Evolutionary conservation across 1,140 invertebrate species (phyloP).

Genomic region (Pseudomyrmex dendroicus): DNA sequence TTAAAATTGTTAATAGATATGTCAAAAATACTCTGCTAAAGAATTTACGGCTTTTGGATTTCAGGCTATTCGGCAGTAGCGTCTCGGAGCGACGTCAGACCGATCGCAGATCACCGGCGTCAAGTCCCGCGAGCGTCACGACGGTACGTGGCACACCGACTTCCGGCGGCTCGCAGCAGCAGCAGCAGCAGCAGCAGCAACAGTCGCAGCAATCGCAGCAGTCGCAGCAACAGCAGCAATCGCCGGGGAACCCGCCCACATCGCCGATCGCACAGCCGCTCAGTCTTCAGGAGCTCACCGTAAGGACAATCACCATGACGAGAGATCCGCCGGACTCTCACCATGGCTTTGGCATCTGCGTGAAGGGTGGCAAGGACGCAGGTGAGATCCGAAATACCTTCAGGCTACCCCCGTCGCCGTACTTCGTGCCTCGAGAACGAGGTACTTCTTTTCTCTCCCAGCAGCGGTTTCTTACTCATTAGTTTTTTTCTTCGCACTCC

Average conservation of each 20-base stretch:
- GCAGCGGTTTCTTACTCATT: conserved; percentile 36
- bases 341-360: conserved; percentile 94
- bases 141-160: conserved; percentile 77
- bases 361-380: conserved; percentile 94
- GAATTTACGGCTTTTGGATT: background rate
- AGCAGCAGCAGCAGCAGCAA: conserved; percentile 72
- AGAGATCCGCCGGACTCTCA: conserved; percentile 90
- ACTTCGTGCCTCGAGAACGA: conserved; percentile 75
- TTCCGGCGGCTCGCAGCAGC: conserved; percentile 70
- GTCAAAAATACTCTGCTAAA: too few species aligned
- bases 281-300: conserved; percentile 90
- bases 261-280: conserved; percentile 85
- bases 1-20: too few species aligned
- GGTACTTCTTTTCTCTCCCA: conserved; percentile 64
- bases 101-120: conserved; percentile 88
- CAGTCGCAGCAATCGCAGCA: conserved; percentile 66
- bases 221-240: conserved; percentile 71
- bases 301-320: conserved; percentile 93
- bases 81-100: conserved; percentile 77
- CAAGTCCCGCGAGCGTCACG: conserved; percentile 88
- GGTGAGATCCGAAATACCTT: conserved; percentile 85
- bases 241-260: conserved; percentile 73
- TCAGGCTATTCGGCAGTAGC: conserved; percentile 82
- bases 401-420: conserved; percentile 74
- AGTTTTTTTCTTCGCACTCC: background rate